phyloP scores from a whole-genome alignment of 1,140 invertebrate species.

The Camponotus floridanus region DNA sequence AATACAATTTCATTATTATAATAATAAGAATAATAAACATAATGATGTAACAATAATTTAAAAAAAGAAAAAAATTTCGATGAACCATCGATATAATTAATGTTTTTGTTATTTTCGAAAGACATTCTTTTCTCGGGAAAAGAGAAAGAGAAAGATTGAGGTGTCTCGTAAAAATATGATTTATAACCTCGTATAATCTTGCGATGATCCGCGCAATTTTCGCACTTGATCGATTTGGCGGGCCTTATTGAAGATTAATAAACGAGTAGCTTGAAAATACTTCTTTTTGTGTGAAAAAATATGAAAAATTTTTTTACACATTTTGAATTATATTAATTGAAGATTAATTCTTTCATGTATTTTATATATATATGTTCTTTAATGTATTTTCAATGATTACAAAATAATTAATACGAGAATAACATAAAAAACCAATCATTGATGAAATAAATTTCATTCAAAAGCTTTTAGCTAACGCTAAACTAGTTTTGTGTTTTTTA shows the following conservation, averaged over 20 bases:
- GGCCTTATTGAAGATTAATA: not conserved
- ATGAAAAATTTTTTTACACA: not conserved
- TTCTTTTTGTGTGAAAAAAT: not conserved
- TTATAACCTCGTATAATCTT: slow-evolving; percentile 75
- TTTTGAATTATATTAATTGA: not conserved
- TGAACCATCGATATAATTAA: slow-evolving; percentile 71
- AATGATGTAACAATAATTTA: slow-evolving; percentile 5
- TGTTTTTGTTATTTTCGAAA: slow-evolving; percentile 73
- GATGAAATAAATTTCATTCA: not conserved
- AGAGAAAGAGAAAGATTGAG: slow-evolving; percentile 60
- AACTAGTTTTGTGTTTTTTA: not conserved
- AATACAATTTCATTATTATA: not conserved
- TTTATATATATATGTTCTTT: not conserved
- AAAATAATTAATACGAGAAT: not conserved
- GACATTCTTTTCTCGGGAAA: slow-evolving; percentile 61
- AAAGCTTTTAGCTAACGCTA: not conserved
- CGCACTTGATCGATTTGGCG: not conserved
- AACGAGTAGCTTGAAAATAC: slow-evolving; percentile 13
- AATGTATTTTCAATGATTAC: not conserved
- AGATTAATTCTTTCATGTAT: no score
- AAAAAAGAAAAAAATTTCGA: not conserved
- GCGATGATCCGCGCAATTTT: slow-evolving; percentile 1
- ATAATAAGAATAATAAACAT: not conserved
- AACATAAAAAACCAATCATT: not conserved
- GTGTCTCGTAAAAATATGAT: slow-evolving; percentile 82